phyloP scores from a whole-genome alignment of 2,888 invertebrate species.

The Caenorhabditis macrosperma region DNA sequence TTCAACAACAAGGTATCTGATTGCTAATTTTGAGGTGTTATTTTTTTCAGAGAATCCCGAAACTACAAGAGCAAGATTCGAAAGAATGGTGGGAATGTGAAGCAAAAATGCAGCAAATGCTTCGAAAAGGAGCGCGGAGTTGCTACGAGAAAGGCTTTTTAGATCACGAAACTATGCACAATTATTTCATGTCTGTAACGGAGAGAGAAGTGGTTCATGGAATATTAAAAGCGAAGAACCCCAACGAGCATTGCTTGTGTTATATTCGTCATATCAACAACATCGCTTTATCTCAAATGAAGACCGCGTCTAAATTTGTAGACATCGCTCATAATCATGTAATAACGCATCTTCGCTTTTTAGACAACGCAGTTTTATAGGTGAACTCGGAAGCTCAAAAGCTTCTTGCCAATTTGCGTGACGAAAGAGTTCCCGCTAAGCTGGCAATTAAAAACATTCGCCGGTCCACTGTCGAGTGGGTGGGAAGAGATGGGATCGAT shows the following conservation, averaged over 20 bases:
- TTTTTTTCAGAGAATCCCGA: constrained; percentile 91
- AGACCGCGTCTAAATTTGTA: constrained; percentile 94
- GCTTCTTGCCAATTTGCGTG: constrained; percentile 89
- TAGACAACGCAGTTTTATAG: constrained; percentile 83
- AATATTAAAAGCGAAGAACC: constrained; percentile 92
- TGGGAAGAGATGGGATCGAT: constrained; percentile 93
- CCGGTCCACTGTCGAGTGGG: constrained; percentile 96
- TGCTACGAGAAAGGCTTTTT: constrained; percentile 89
- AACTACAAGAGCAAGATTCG: constrained; percentile 95
- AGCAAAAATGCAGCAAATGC: constrained; percentile 93
- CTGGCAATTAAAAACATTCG: constrained; percentile 92
- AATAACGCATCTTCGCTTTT: background rate
- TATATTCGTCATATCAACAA: constrained; percentile 93
- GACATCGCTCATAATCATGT: constrained; percentile 86
- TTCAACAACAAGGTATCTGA: constrained; percentile 98
- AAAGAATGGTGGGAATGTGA: constrained; percentile 98
- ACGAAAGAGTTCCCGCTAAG: constrained; percentile 91
- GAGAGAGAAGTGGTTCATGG: constrained; percentile 98
- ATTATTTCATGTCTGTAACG: constrained; percentile 99
- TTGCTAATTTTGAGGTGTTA: too few species aligned
- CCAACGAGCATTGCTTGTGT: constrained; percentile 91
- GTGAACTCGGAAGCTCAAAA: constrained; percentile 94
- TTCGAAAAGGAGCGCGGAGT: constrained; percentile 91
- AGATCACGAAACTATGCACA: constrained; percentile 94
- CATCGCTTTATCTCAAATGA: constrained; percentile 94